Base-by-base conservation (phyloP, 2,113 vertebrate genomes). In the Dolichotis patagonum region DNA sequence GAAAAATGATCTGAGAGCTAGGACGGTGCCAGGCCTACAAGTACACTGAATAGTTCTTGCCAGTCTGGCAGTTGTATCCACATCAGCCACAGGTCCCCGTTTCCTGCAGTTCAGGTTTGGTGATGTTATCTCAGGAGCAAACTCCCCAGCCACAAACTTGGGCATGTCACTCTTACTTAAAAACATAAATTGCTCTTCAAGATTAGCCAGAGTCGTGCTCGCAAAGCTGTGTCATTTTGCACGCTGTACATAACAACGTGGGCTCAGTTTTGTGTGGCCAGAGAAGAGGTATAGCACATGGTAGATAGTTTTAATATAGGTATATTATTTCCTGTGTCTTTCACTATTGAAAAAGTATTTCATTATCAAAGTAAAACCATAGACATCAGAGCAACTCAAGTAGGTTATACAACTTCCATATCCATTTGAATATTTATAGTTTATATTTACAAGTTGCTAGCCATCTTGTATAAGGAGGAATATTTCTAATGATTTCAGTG, bases 401-500 rank as follows among this genome's bases (percentile, higher is more conserved):
- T 6, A 71, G 4, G 30, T 73, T 35, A 14, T 14, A 17, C 26
- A 60, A 19, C n/a, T 77, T 69, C 65, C 17, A 11, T 62, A 22
- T 84, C 43, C 60, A 62, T 94, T 95, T 75, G 3, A 94, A 8
- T 71, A 83, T 73, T n/a, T 97, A 13, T 7, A 28, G 77, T 91
- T 85, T 86, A 84, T 81, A 58, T 49, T n/a, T 20, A 46, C 43
- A 87, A 77, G 3, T 30, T 85, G 77, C 49, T 20, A 78, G 35
- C 41, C 63, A 81, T 96, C 94, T 96, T 97, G 58, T 80, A 26
- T 19, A 90, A 32, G 43, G 16, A 52, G 65, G 35, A 62, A 81
- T 16, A 82, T 84, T 81, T 71, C 93, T 81, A 24, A 96, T 96
- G 54, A 91, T 95, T 97, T 97, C 69, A 91, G 52, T 92, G 83